Base-by-base conservation (phyloP, 1,140 invertebrate species). In the Bombus confusus region DNA sequence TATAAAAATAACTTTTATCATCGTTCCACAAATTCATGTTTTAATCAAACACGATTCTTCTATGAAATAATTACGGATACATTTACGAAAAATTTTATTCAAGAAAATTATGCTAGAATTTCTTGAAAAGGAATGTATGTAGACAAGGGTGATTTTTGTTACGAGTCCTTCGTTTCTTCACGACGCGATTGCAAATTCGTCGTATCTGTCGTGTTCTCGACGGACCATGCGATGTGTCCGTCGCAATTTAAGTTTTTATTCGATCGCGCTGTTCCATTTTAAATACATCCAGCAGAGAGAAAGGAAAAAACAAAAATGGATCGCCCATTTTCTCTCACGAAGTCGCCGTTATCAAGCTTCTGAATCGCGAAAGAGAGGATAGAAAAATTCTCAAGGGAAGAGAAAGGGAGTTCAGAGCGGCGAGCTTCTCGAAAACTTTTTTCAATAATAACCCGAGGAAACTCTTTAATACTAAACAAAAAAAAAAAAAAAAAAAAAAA, bases 141-240 rank as follows among this genome's bases (percentile, higher is more conserved):
- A n/a, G 10, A 62, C 28, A 28, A 28, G 47, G 47, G 47, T 52
- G 47, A 22, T 52, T 59, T 59, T 59, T 59, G 59, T 62, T n/a
- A 62, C 68, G 25, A 37, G 39, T 12, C 18, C 2, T 66, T 71
- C 52, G 9, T 84, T 69, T 41, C 28, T n/a, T 37, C 22, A 8
- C 52, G 66, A 68, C 68, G 41, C 73, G 83, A 85, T 85, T 85
- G 83, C 83, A 85, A 85, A 80, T 85, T 85, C 68, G 68, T 64
- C 18, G 9, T 5, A 52, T 13, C 1, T 31, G 9, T 39, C 34
- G 47, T 39, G 64, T 79, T 62, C 25, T 31, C 13, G 37, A 10
- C 12, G 68, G 15, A 9, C 69, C 37, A 31, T 1, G 34, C 47
- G 52, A 43, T 10, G 28, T 8, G 47, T 43, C 39, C 52, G 62